phyloP scores from a whole-genome alignment of 2,888 invertebrate species.

The Pterostichus niger region DNA sequence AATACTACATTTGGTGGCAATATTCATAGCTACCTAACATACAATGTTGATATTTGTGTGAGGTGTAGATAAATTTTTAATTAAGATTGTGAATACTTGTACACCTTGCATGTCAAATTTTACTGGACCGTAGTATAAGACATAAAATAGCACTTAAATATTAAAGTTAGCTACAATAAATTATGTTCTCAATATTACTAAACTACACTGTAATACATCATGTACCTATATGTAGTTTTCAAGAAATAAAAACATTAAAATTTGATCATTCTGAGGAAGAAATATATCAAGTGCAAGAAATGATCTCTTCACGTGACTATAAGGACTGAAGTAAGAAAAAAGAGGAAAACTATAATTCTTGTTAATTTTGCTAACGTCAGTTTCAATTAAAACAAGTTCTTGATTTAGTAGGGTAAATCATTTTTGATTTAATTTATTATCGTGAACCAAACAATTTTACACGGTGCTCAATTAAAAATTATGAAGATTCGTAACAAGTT shows the following conservation, averaged over 20 bases:
- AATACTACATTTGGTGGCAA: too few species aligned
- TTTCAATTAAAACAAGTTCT: slow-evolving; percentile 6
- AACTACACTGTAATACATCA: background rate
- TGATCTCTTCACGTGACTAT: slow-evolving; percentile 8
- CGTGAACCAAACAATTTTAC: slow-evolving; percentile 42
- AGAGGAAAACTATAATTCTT: slow-evolving; percentile 5
- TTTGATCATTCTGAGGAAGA: slow-evolving; percentile 10
- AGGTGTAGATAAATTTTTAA: too few species aligned
- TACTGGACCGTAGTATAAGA: too few species aligned
- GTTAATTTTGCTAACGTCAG: slow-evolving; percentile 10
- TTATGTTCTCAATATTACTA: background rate
- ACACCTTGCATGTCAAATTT: too few species aligned
- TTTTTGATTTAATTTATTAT: slow-evolving; percentile 30
- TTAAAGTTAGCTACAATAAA: background rate
- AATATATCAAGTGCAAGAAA: slow-evolving; percentile 13
- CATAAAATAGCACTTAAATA: too few species aligned
- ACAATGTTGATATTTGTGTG: too few species aligned
- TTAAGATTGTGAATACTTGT: too few species aligned
- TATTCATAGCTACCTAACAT: too few species aligned
- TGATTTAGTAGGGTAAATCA: background rate
- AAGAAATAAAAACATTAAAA: slow-evolving; percentile 2
- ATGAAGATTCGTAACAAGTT: slow-evolving; percentile 19
- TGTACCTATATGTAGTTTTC: background rate
- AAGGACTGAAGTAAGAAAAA: background rate
- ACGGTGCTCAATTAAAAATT: slow-evolving; percentile 36